Evolutionary conservation across 1,140 invertebrate species (phyloP).

Genomic region (Drosophila ercepeae): DNA sequence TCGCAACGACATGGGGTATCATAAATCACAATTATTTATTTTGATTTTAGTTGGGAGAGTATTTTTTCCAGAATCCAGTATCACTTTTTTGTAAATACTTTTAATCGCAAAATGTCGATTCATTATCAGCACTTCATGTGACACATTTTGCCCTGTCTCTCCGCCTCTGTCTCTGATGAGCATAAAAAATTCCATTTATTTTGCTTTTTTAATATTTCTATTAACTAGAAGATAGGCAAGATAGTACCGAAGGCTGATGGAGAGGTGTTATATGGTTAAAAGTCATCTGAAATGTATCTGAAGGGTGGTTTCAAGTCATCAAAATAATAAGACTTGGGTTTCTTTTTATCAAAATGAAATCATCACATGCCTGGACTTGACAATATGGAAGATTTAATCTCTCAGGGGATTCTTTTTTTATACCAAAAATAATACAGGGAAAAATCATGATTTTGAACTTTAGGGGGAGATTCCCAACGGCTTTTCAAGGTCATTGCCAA

Average conservation of each 20-base stretch:
- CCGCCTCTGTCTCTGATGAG: neutral
- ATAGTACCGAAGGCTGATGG: constrained; percentile 34
- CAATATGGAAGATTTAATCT: neutral
- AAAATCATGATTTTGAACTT: neutral
- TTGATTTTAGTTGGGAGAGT: neutral
- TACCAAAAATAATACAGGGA: neutral
- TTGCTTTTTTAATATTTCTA: neutral
- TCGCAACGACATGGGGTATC: neutral
- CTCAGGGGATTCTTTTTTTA: neutral
- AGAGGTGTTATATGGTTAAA: constrained; percentile 37
- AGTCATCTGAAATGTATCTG: constrained; percentile 22
- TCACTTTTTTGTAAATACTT: neutral
- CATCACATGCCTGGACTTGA: neutral
- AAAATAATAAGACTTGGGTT: constrained; percentile 1
- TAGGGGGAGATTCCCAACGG: constrained; percentile 10
- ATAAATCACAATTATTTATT: neutral
- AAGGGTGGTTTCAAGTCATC: constrained; percentile 17
- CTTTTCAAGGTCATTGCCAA: constrained; percentile 73
- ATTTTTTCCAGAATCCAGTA: neutral
- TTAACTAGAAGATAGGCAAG: neutral
- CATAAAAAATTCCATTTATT: constrained; percentile 1
- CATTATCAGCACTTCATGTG: constrained; percentile 46
- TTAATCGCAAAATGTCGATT: constrained; percentile 38
- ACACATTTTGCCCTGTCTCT: constrained; percentile 38
- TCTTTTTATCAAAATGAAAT: neutral